Percentiles rank a stretch among this genome's conserved stretches.
phyloP scores from a whole-genome alignment of 2,113 vertebrate species.

The Labrus mixtus region DNA sequence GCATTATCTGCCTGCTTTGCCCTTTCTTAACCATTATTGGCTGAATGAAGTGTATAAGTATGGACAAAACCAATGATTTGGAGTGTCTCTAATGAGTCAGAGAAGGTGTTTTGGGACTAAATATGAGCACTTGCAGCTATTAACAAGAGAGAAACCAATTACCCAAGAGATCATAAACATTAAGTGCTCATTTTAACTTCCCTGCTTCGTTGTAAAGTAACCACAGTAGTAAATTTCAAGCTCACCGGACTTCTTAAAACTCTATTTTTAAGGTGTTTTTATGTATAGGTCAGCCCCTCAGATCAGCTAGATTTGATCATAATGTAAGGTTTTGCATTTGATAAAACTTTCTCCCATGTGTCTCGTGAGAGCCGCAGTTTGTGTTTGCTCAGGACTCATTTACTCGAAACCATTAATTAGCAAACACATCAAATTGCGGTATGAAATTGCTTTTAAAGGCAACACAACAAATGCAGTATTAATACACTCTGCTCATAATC shows the following conservation, averaged over 20 bases:
- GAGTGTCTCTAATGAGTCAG: not conserved
- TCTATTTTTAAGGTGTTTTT: not conserved
- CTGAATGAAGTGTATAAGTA: not conserved
- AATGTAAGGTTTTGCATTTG: not conserved
- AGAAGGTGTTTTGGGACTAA: not conserved
- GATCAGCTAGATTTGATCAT: not conserved
- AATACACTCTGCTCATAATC: not conserved
- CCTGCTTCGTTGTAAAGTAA: not conserved
- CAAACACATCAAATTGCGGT: not conserved
- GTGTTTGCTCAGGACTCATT: not conserved
- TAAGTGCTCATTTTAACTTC: not conserved
- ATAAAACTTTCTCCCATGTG: not conserved
- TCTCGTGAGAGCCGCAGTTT: not conserved
- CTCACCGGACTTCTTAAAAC: not conserved
- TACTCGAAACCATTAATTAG: slow-evolving; percentile 1
- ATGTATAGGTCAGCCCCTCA: not conserved
- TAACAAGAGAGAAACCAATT: not conserved
- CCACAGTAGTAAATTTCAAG: not conserved
- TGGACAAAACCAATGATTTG: not conserved
- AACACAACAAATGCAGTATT: not conserved
- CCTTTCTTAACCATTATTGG: not conserved
- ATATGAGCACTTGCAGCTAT: not conserved
- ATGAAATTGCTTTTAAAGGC: not conserved
- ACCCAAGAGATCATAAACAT: not conserved
- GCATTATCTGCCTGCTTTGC: not conserved